Evolutionary conservation across 2,113 vertebrate species (phyloP), one percentile per base, ranked within the genome.

Genomic region (Struthidea cinerea): DNA sequence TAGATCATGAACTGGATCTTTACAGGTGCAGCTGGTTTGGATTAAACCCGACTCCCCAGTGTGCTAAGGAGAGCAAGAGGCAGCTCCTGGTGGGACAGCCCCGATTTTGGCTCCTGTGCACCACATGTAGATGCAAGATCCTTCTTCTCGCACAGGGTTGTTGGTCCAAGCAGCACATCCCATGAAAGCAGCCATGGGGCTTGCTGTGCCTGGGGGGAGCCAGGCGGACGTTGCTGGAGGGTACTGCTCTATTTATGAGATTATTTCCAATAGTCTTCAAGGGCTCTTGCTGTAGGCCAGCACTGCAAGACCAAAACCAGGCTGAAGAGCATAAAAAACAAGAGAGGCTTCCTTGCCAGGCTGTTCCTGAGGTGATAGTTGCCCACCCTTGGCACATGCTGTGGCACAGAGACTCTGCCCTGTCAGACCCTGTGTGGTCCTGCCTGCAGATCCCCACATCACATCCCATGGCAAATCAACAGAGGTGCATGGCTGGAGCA

Each of bases 201-300:
- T 17, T 32, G 42, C 53, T 74, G 64, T 50, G 64, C 50, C 69
- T 46, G 24, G 37, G 35, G 5, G 1, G 33, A 73, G 49, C 42
- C 52, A 13, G 47, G 14, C 0, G 0, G 57, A 33, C 0, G 0
- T 39, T 69, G 65, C 64, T 2, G 1, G 16, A 37, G 16, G 39
- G 23, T 24, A 5, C 1, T 0, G 0, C 60, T 74, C 44, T 56
- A 3, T 52, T 77, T 55, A 42, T 4, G 6, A 74, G 55, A n/a
- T 56, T 56, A 35, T 88, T 88, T 47, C 65, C 33, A 60, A 5
- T 0, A 22, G 23, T 24, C 37, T 33, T 67, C 57, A 35, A 41
- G 79, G 11, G 3, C 22, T 37, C n/a, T 56, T 23, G 46, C 79
- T 65, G 35, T 42, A 60, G 41, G 22, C 44, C 60, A 90, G 55